Evolutionary conservation across 2,797 vertebrate species (phyloP).

Genomic region (Geotrypetes seraphini): DNA sequence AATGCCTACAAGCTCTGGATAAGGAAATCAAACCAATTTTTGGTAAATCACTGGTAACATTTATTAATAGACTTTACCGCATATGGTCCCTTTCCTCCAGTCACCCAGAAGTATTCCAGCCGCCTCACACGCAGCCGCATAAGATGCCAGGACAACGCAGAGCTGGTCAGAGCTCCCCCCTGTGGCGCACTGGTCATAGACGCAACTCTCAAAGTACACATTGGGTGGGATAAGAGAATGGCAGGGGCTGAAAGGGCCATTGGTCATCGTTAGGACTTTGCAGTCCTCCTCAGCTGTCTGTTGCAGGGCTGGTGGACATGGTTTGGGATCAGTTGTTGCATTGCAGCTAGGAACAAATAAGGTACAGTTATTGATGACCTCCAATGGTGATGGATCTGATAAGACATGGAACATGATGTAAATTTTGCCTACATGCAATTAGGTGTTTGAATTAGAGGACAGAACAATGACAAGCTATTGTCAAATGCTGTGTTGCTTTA

Average conservation of each 20-base stretch:
- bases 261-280: background rate
- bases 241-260: conserved; percentile 35
- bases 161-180: conserved; percentile 54
- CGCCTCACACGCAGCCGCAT: conserved; percentile 62
- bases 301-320: conserved; percentile 6
- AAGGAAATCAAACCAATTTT: no score
- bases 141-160: conserved; percentile 66
- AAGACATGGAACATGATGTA: no score
- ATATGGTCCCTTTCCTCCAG: conserved; percentile 58
- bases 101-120: conserved; percentile 47
- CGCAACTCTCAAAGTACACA: conserved; percentile 63
- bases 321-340: conserved; percentile 1
- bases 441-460: no score
- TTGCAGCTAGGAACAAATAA: background rate
- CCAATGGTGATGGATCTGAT: no score
- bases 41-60: no score
- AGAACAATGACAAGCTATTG: no score
- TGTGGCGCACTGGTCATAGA: conserved; percentile 72
- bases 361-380: no score
- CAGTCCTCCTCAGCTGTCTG: conserved; percentile 20
- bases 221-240: conserved; percentile 45
- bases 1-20: no score
- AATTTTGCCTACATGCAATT: no score
- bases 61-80: conserved; percentile 55
- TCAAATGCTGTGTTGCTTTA: no score